Conservation (phyloP, 1,140 invertebrate species). For the Semibalanus balanoides region DNA sequence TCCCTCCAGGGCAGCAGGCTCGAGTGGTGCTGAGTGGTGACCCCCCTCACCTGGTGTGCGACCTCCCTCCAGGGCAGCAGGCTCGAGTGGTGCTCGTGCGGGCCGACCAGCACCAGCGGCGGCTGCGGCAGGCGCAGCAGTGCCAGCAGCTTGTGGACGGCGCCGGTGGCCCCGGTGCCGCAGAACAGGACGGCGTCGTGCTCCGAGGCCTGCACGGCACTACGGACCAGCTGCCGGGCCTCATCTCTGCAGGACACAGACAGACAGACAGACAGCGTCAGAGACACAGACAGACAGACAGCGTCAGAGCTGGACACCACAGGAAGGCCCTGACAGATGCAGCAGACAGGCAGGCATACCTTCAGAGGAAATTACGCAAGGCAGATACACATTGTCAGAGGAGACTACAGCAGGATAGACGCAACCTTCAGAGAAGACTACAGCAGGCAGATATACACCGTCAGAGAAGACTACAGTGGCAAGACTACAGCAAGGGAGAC, state of each 20-base stretch:
- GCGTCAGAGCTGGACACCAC: too few species aligned
- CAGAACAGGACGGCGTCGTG: constrained; percentile 70
- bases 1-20: constrained; percentile 73
- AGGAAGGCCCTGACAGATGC: too few species aligned
- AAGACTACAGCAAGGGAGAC: too few species aligned
- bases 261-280: too few species aligned
- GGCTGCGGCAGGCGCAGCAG: constrained; percentile 43
- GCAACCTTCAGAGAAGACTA: too few species aligned
- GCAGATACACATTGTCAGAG: too few species aligned
- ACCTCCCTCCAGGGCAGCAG: constrained; percentile 68
- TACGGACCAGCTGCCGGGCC: constrained; percentile 62
- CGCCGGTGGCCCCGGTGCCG: constrained; percentile 53
- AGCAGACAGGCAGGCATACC: too few species aligned
- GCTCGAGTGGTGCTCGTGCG: constrained; percentile 70
- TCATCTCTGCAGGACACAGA: constrained; percentile 43
- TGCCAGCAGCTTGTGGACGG: constrained; percentile 51
- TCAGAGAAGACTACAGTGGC: too few species aligned
- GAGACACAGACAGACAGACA: too few species aligned
- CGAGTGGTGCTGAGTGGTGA: constrained; percentile 44
- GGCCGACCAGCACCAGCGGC: constrained; percentile 53
- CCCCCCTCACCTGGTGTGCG: constrained; percentile 59
- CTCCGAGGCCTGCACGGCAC: constrained; percentile 60
- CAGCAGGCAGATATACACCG: too few species aligned
- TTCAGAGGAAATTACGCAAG: too few species aligned
- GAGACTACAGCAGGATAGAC: too few species aligned